Percentiles rank a stretch among this genome's conserved stretches.
Conservation (phyloP, 2,113 vertebrate genomes). For the Cyprinodon tularosa region DNA sequence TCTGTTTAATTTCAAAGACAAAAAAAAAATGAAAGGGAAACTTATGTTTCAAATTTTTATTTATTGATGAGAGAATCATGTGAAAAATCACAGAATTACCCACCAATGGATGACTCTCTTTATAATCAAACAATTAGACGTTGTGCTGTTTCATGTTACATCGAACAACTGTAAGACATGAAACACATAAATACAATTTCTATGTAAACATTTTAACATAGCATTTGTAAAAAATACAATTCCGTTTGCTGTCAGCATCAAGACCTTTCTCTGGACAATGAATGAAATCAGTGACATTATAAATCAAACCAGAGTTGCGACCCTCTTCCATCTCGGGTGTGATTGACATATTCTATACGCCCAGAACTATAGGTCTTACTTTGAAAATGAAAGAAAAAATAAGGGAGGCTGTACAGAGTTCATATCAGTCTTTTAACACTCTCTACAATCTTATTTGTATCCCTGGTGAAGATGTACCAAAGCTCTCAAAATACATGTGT, state of each 20-base stretch:
- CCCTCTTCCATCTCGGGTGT: neutral
- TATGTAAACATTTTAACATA: constrained; percentile 14
- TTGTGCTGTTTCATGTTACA: constrained; percentile 9
- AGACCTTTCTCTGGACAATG: neutral
- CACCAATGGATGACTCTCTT: constrained; percentile 1
- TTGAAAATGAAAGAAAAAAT: neutral
- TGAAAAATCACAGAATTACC: neutral
- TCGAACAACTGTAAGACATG: neutral
- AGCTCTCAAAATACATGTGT: too few relatives aligned
- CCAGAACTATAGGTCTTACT: neutral
- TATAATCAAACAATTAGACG: neutral
- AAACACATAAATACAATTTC: neutral
- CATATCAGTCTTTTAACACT: too few relatives aligned
- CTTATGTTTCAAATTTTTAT: constrained; percentile 1
- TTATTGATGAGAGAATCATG: constrained; percentile 12
- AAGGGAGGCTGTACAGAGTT: too few relatives aligned
- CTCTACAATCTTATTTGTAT: too few relatives aligned
- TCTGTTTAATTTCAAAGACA: neutral
- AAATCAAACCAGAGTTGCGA: neutral
- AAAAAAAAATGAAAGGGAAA: neutral
- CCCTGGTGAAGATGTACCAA: too few relatives aligned
- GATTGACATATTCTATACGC: neutral
- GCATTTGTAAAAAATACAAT: neutral
- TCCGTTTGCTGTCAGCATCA: neutral
- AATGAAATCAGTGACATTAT: neutral